Evolutionary conservation across 2,113 vertebrate genomes (phyloP).

Genomic region (Empidonax alnorum): DNA sequence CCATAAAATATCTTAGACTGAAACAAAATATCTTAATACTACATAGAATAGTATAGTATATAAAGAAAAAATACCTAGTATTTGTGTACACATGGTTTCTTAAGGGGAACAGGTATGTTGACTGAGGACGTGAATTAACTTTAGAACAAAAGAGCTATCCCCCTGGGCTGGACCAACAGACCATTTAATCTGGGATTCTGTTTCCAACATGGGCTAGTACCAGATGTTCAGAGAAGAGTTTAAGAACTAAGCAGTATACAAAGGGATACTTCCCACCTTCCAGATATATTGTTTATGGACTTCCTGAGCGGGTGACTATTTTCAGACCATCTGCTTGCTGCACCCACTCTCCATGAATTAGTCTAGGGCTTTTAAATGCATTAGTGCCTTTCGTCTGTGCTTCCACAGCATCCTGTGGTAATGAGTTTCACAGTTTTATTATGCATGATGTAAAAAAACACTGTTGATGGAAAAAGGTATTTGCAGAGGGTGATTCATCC

Average conservation of each 20-base stretch:
- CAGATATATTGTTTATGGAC: conserved; percentile 10
- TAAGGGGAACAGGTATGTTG: not conserved
- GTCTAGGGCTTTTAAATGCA: conserved; percentile 57
- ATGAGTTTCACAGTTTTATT: conserved; percentile 67
- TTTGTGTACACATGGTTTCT: not conserved
- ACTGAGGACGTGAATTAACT: not conserved
- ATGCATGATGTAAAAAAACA: conserved; percentile 59
- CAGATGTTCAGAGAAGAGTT: conserved; percentile 8
- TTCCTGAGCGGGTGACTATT: conserved; percentile 57
- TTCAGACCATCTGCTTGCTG: conserved; percentile 57
- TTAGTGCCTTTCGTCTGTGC: conserved; percentile 24
- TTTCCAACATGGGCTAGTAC: not conserved
- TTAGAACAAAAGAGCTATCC: not conserved
- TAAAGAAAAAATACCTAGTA: not conserved
- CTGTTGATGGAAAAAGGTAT: conserved; percentile 65
- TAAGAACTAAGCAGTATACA: not conserved
- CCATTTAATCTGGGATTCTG: not conserved
- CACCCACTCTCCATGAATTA: conserved; percentile 24
- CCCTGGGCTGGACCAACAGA: not conserved
- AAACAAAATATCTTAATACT: not conserved
- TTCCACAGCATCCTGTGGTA: conserved; percentile 64
- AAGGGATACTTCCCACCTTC: conserved; percentile 2
- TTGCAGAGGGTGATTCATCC: conserved; percentile 67
- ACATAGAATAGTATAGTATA: not conserved
- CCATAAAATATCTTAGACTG: not conserved